A percentile compares a stretch with the other conserved stretches of the same genome.
Conservation (phyloP, 1,140 invertebrate species). For the Drosophila obscura region DNA sequence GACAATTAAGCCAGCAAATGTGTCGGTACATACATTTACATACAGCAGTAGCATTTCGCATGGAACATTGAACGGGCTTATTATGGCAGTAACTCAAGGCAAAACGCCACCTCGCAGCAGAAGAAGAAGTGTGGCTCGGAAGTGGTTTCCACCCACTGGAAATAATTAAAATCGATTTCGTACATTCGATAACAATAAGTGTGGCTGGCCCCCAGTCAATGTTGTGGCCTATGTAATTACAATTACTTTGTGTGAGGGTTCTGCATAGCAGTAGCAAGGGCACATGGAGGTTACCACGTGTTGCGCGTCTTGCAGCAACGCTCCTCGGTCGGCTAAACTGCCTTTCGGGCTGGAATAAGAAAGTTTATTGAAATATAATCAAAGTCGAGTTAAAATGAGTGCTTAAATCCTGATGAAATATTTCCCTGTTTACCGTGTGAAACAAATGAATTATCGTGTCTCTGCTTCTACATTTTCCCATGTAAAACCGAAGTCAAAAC, state of each 20-base stretch:
- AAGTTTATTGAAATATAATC: too few species aligned
- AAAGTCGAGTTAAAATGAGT: too few species aligned
- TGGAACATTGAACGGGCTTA: conserved; percentile 32
- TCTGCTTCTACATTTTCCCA: background rate
- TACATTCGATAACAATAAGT: conserved; percentile 41
- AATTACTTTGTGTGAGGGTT: conserved; percentile 10
- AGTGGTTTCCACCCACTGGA: conserved; percentile 42
- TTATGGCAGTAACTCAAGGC: conserved; percentile 38
- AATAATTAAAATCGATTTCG: conserved; percentile 49
- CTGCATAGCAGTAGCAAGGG: conserved; percentile 39
- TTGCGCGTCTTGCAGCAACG: too few species aligned
- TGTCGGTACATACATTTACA: conserved; percentile 4
- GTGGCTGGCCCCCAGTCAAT: conserved; percentile 30
- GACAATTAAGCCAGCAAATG: conserved; percentile 23
- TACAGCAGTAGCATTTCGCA: conserved; percentile 2
- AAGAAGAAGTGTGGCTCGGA: conserved; percentile 40
- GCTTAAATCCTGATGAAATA: too few species aligned
- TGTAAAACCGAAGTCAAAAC: background rate
- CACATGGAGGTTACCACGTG: conserved; percentile 8
- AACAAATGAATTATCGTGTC: too few species aligned
- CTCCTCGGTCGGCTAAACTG: too few species aligned
- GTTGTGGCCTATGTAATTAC: conserved; percentile 34
- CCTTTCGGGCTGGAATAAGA: too few species aligned
- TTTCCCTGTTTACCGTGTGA: too few species aligned
- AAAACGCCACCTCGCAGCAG: background rate